Evolutionary conservation across 2,113 vertebrate species (phyloP), one percentile per base, ranked within the genome.

Genomic region (Origma solitaria): DNA sequence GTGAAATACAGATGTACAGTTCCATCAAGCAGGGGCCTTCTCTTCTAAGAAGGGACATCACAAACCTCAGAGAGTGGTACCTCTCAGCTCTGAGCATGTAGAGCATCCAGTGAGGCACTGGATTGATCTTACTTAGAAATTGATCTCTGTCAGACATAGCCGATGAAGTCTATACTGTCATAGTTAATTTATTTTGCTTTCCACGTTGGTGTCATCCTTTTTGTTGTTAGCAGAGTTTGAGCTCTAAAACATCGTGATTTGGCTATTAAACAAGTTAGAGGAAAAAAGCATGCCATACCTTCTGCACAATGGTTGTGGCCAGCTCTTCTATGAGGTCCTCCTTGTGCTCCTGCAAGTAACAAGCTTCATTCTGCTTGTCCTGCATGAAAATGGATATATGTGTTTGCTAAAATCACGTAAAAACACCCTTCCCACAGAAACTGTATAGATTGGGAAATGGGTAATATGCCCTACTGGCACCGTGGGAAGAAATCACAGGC

Each of bases 361-460:
- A 98, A 95, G 99, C 99, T 96, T 99, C 99, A 57, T 99, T 99
- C 98, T 99, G 99, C 96, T 99, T 99, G 97, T 99, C 99, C 99
- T 99, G 88, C 5, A 13, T 83, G 87, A 91, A 96, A 94, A 94
- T 0, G 6, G 30, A 19, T 40, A 83, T 21, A 9, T 35, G 35
- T 68, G 73, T 58, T 49, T 76, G 65, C 82, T 58, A 68, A 64
- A 70, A 54, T 61, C 18, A 83, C 33, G 71, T 5, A 73, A 68
- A 79, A 42, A 2, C 16, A 82, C 28, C 17, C 16, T 70, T 92
- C 51, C 35, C 60, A 80, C 38, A 77, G 61, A 66, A 77, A 61
- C 17, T 4, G 7, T 17, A 78, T 7, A 51, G 22, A 31, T 30
- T 38, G 57, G 58, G 42, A 86, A 77, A 75, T 8, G 12, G 24